These are phyloP conservation scores for Myiopsitta monachus DNA, from an alignment of 2,113 vertebrate genomes.

Conservation along the genomic window DNA sequence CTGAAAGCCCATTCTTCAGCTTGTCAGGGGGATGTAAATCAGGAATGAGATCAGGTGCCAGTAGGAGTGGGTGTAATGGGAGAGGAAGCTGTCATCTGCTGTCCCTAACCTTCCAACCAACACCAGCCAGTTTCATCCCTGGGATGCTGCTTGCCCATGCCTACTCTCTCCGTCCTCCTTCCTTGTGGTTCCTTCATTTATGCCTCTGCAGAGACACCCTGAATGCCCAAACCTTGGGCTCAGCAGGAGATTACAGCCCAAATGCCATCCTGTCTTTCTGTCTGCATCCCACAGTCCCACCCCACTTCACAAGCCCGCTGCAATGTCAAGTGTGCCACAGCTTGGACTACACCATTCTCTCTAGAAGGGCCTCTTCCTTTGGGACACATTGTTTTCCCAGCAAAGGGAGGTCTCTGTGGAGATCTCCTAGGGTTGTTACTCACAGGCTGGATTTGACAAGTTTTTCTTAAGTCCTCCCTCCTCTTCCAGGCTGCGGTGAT, in stretches of 20 bases:
- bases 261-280: neutral
- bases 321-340: neutral
- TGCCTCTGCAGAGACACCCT: neutral
- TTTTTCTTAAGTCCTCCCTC: constrained; percentile 86
- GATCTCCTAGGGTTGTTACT: constrained; percentile 52
- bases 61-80: fast-evolving
- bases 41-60: neutral
- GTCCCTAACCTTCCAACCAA: neutral
- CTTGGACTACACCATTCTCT: neutral
- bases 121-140: neutral
- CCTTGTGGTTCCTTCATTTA: neutral
- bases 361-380: neutral
- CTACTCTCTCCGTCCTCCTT: neutral
- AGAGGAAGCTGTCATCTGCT: neutral
- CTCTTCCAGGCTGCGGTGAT: constrained; percentile 85
- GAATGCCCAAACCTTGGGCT: fast-evolving
- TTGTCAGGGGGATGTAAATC: neutral
- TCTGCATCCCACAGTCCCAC: neutral
- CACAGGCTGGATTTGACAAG: constrained; percentile 82
- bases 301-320: neutral
- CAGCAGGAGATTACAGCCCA: fast-evolving
- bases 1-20: neutral
- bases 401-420: neutral
- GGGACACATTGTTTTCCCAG: neutral
- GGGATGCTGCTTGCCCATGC: neutral